Evolutionary conservation across 1,140 invertebrate species (phyloP), one percentile per base, ranked within the genome.

Genomic region (Leptinotarsa defecta): DNA sequence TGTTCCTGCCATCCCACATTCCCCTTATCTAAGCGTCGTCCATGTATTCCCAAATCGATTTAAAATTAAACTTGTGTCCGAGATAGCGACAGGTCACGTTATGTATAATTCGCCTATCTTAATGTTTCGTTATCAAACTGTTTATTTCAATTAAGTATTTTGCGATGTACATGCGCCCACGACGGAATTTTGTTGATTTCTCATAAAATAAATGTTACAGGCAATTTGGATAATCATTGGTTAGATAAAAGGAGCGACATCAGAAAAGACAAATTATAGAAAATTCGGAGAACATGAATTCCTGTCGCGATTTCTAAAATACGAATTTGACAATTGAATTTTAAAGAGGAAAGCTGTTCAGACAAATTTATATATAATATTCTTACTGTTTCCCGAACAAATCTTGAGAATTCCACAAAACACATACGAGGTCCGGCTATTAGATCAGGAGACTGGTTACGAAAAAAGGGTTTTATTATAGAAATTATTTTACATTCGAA

Each of bases 81-180:
- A 80, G 83, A 84, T 82, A 84, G 78, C 76, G 78, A 74, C 73
- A 74, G 79, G 77, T 52, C 81, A 82, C 78, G 79, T 81, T 77
- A 74, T 83, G 81, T 82, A 79, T 79, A 79, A 76, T 81, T 79
- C 77, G 74, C 80, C 80, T 83, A 84, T 84, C 83, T 83, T 81
- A 84, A 84, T 82, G 83, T 81, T 81, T 52, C 71, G 73, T 84
- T 84, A 84, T 84, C 83, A 79, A 79, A 83, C 73, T 83, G 81
- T 84, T 84, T 84, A 83, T 84, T 84, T 82, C 82, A 84, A 84
- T 84, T 84, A 84, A 84, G 83, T 82, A 84, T 83, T 84, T 84
- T 81, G 82, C 83, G 80, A 78, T 83, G 82, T 82, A 71, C 67
- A 64, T 48, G 77, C 81, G 79, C 79, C 78, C 79, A 34, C 61